Base-by-base conservation (phyloP, 2,113 vertebrate species). In the Turnix velox region DNA sequence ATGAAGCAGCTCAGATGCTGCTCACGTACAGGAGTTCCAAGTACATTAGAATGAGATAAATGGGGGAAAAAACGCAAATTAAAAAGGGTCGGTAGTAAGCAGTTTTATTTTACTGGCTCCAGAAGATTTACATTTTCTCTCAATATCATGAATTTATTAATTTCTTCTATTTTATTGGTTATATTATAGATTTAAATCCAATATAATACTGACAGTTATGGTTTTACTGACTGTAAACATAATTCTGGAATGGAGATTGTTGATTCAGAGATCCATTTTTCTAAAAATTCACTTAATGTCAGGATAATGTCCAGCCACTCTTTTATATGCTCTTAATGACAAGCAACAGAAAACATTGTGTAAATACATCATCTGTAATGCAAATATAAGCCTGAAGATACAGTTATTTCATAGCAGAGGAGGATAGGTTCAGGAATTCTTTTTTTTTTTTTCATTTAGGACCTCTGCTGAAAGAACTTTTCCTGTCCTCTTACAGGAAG, bases 1-100 rank as follows among this genome's bases (percentile, higher is more conserved):
- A 91, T 12, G 62, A 73, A 92, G 83, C 76, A 68, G 49, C 87
- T 3, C 54, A 51, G 61, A 81, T 92, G 89, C 95, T 92, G 73
- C 71, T 96, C 83, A 45, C 75, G 40, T 92, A 94, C 73, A 69
- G 69, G n/a, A 92, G 57, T 52, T 67, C 58, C 72, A 93, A 88
- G 77, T 61, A 73, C 46, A 90, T 77, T 52, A 73, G 45, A 77
- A 85, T 63, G 49, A 93, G 84, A 91, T 69, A 84, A 91, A 84
- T 75, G 37, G 33, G 33, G 80, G 43, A 10, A 93, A 88, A 91
- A 39, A 61, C 0, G 79, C 48, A 66, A 95, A 94, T 79, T 79
- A 82, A 93, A 92, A 62, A 35, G 46, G 54, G 31, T 62, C 66
- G 66, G 18, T 33, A 76, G 67, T 43, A 87, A 92, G 62, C 18